phyloP scores from a whole-genome alignment of 2,888 invertebrate species.

The Zaprionus bogoriensis region DNA sequence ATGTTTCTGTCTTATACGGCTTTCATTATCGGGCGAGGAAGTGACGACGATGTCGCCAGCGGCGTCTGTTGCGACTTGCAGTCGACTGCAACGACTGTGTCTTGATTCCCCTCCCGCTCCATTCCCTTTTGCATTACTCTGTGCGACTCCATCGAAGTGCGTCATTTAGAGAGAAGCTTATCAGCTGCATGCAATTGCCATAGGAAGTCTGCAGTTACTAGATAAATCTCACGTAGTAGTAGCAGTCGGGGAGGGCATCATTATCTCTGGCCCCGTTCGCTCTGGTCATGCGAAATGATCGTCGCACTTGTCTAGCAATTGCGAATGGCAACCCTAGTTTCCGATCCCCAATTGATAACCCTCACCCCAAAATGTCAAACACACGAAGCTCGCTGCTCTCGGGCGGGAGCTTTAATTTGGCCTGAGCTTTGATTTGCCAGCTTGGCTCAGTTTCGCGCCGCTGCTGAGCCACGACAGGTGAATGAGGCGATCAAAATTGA shows the following conservation, averaged over 20 bases:
- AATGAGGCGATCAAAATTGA: not conserved
- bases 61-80: conserved; percentile 16
- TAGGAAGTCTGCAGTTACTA: conserved; percentile 51
- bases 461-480: conserved; percentile 38
- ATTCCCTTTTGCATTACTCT: conserved; percentile 10
- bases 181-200: conserved; percentile 21
- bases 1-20: conserved; percentile 14
- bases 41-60: conserved; percentile 63
- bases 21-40: conserved; percentile 65
- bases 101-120: not conserved
- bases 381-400: no score
- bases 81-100: conserved; percentile 5
- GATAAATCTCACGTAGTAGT: conserved; percentile 64
- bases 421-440: conserved; percentile 21
- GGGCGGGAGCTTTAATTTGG: conserved; percentile 23
- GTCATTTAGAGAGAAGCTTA: conserved; percentile 55
- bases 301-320: not conserved
- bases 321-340: conserved; percentile 22
- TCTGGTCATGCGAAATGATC: conserved; percentile 1
- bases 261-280: conserved; percentile 23
- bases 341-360: conserved; percentile 71
- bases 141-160: conserved; percentile 41
- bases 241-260: conserved; percentile 7
- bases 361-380: conserved; percentile 59
- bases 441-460: conserved; percentile 28